phyloP scores from a whole-genome alignment of 1,140 invertebrate genomes.

The Leucophenga varia region DNA sequence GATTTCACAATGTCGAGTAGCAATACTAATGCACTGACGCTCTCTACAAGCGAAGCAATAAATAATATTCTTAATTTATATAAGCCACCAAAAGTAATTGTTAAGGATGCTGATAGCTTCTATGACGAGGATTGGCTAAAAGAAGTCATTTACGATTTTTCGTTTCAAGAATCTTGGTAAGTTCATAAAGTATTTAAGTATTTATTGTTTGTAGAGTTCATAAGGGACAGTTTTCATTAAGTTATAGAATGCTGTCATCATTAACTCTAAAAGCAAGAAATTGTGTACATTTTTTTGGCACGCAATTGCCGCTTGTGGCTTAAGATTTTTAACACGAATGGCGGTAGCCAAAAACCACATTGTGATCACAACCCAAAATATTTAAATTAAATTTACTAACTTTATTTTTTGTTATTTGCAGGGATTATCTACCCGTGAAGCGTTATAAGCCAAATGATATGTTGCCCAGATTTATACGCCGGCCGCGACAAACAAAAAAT shows the following conservation, averaged over 20 bases:
- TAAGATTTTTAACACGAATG: no score
- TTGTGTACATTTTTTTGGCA: neutral
- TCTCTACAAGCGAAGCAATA: conserved; percentile 33
- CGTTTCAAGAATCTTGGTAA: conserved; percentile 80
- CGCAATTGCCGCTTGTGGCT: no score
- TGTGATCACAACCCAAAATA: neutral
- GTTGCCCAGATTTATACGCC: conserved; percentile 28
- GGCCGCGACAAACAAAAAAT: conserved; percentile 54
- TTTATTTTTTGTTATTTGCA: conserved; percentile 37
- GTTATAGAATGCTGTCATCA: conserved; percentile 9
- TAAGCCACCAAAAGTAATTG: conserved; percentile 71
- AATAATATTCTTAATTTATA: conserved; percentile 53
- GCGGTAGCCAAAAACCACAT: no score
- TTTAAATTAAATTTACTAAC: neutral
- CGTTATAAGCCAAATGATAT: conserved; percentile 66
- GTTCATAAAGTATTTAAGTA: conserved; percentile 27
- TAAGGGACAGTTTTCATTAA: conserved; percentile 12
- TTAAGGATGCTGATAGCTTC: conserved; percentile 72
- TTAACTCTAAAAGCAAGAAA: conserved; percentile 12
- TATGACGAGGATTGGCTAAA: conserved; percentile 77
- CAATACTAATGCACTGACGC: neutral
- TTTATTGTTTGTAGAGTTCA: neutral
- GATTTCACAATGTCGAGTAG: neutral
- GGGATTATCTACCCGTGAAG: conserved; percentile 86
- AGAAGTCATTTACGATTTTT: conserved; percentile 85